Conservation (phyloP, 2,888 invertebrate genomes). For the Maniola hyperantus region DNA sequence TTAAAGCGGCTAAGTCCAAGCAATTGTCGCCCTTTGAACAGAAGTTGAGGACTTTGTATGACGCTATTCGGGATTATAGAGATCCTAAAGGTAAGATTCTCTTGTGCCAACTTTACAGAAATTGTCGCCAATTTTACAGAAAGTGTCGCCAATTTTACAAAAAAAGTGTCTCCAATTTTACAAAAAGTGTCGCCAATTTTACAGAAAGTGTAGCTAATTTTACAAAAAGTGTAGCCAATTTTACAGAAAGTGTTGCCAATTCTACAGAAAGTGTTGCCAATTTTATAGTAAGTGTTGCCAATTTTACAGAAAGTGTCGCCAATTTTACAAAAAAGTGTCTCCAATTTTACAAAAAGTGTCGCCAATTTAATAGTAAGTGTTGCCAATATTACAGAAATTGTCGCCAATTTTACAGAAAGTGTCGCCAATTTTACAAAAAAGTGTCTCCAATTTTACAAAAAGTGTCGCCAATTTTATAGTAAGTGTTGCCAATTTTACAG, state of each 20-base stretch:
- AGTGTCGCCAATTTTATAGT: neutral
- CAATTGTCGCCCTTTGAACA: conserved; percentile 85
- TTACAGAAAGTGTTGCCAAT: neutral
- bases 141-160: neutral
- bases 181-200: neutral
- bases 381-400: too few species aligned
- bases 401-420: too few species aligned
- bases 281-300: too few species aligned
- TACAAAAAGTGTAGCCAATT: neutral
- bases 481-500: neutral
- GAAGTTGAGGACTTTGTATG: conserved; percentile 93
- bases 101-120: neutral
- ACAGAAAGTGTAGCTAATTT: neutral
- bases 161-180: neutral
- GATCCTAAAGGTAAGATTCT: conserved; percentile 68
- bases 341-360: too few species aligned
- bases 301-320: neutral
- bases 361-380: too few species aligned
- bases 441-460: neutral
- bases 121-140: neutral
- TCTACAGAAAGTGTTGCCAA: neutral
- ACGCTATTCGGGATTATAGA: conserved; percentile 93
- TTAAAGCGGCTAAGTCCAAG: conserved; percentile 67
- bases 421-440: too few species aligned
- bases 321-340: too few species aligned